phyloP scores from a whole-genome alignment of 2,888 invertebrate genomes.

The Pelosia muscerda region DNA sequence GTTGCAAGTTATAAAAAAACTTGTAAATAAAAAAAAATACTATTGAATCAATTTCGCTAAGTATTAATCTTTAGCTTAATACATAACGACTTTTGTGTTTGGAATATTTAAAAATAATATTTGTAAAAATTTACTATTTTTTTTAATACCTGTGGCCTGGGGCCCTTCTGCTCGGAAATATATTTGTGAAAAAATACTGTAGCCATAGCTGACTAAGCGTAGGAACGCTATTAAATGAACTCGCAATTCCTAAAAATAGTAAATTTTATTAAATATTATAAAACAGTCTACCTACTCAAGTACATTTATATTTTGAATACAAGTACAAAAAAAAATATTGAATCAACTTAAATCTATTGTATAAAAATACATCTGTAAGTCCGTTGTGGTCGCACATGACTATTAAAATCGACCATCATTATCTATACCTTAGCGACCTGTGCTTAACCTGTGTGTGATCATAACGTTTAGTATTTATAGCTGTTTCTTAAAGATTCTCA shows the following conservation, averaged over 20 bases:
- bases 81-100: slow-evolving; percentile 7
- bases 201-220: no score
- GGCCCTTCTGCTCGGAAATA: no score
- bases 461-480: slow-evolving; percentile 7
- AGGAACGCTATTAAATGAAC: not conserved
- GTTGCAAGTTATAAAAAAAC: not conserved
- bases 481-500: slow-evolving; percentile 12
- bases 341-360: slow-evolving; percentile 17
- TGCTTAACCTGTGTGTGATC: slow-evolving; percentile 25
- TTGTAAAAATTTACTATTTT: slow-evolving; percentile 3
- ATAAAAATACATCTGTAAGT: slow-evolving; percentile 6
- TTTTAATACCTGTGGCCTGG: not conserved
- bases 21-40: not conserved
- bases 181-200: no score
- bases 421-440: not conserved
- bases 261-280: slow-evolving; percentile 39
- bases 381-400: slow-evolving; percentile 18
- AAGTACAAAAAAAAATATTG: slow-evolving; percentile 44
- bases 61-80: slow-evolving; percentile 9
- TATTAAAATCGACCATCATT: slow-evolving; percentile 9
- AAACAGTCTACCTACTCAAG: not conserved
- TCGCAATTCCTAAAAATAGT: not conserved
- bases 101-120: not conserved
- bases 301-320: slow-evolving; percentile 30
- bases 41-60: slow-evolving; percentile 13